These are phyloP conservation scores for Mylabris phalerata DNA, from an alignment of 1,140 invertebrate genomes.

Conservation along the genomic window DNA sequence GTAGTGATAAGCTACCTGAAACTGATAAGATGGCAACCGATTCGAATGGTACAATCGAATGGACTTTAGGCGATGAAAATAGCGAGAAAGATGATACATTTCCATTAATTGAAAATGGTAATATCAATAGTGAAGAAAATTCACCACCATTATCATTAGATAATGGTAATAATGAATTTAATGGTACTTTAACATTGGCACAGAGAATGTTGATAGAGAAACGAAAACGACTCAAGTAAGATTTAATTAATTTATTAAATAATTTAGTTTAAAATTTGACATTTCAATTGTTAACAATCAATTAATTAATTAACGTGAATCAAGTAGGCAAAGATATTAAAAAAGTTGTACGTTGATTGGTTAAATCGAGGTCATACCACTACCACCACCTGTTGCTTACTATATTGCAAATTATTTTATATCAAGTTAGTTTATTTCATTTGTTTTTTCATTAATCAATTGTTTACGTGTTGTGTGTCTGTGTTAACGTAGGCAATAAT, in stretches of 20 bases:
- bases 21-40: not conserved
- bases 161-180: constrained; percentile 22
- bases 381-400: not conserved
- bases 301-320: not conserved
- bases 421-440: not conserved
- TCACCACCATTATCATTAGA: constrained; percentile 28
- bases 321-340: not conserved
- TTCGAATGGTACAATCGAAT: constrained; percentile 8
- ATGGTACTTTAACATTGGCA: constrained; percentile 23
- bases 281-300: not conserved
- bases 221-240: constrained; percentile 34
- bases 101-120: constrained; percentile 18
- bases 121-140: constrained; percentile 10
- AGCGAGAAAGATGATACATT: constrained; percentile 31
- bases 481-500: no score
- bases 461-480: not conserved
- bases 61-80: constrained; percentile 30
- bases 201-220: constrained; percentile 28
- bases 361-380: not conserved
- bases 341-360: not conserved
- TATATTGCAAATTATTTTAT: not conserved
- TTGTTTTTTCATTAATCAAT: not conserved
- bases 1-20: not conserved
- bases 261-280: constrained; percentile 14
- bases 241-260: constrained; percentile 4